These are phyloP conservation scores for Subanguina moxae DNA, from an alignment of 1,140 invertebrate genomes.

Conservation along the genomic window DNA sequence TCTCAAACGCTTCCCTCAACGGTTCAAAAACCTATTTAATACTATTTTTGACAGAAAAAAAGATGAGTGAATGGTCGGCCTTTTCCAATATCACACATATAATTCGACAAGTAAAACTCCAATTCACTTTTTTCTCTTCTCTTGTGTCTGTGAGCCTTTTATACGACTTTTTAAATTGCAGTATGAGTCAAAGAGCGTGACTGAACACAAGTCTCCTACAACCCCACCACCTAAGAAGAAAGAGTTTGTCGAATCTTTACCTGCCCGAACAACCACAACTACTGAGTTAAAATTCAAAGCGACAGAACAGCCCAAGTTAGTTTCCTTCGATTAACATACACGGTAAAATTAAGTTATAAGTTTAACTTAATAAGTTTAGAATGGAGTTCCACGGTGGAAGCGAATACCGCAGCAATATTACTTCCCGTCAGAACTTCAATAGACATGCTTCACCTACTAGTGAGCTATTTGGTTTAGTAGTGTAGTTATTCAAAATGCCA, in stretches of 20 bases:
- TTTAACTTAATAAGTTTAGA: constrained; percentile 27
- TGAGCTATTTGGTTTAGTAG: no score
- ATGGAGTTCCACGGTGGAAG: constrained; percentile 42
- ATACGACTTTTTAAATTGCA: not conserved
- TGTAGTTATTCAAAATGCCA: no score
- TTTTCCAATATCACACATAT: not conserved
- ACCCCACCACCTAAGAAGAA: constrained; percentile 8
- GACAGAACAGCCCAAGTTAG: not conserved
- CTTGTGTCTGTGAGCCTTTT: not conserved
- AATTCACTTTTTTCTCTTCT: not conserved
- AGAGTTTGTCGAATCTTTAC: not conserved
- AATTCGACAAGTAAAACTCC: not conserved
- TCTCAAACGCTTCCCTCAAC: no score
- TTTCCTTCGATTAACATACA: no score
- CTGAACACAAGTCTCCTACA: not conserved
- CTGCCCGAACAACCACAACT: constrained; percentile 1
- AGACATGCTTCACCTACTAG: constrained; percentile 35
- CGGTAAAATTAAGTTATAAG: no score
- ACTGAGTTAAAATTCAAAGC: constrained; percentile 5
- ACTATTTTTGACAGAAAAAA: not conserved
- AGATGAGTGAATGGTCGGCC: constrained; percentile 6
- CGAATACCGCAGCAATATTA: constrained; percentile 56
- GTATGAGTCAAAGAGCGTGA: constrained; percentile 7
- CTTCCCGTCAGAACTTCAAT: constrained; percentile 46
- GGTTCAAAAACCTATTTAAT: no score